Base-by-base conservation (phyloP, 2,888 invertebrate species). In the Ornithoptera priamus region DNA sequence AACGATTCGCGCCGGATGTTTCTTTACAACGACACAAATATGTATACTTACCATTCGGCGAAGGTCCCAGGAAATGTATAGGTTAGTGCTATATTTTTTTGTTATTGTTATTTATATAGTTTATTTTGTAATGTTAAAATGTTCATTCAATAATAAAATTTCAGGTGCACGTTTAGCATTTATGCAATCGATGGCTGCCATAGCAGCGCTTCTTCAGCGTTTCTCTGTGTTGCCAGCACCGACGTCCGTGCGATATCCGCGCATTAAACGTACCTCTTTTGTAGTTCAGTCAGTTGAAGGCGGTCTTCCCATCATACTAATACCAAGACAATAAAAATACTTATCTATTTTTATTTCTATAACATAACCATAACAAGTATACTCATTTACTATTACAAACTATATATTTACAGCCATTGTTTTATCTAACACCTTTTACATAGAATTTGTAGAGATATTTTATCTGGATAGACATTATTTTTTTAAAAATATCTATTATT, bases 171-270 rank as follows among this genome's bases (percentile, higher is more conserved):
- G 79, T 3, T 69, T 80, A 3, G 79, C 76, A 0, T 67, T 71
- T 50, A 79, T 80, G 80, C 80, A 80, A 70, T 80, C 81, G 0
- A 59, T 80, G 50, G 77, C 80, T 1, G 81, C 79, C 1, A 68
- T 81, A 18, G 79, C 81, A 6, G 79, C 79, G 0, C 46, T 81
- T 4, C 69, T 81, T 15, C 72, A 74, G n/a, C 67, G 71, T 7
- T 80, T 76, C 70, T 71, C 76, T 4, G 78, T 81, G 53, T 72
- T 71, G 36, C 71, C 72, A 1, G 68, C 68, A 18, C 57, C 67
- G 1, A 58, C 61, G 6, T 67, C 72, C 17, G 20, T 61, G 12
- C 36, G 60, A 18, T 6, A 15, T 10, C 60, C 60, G 20, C 58
- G 30, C n/a, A 22, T 61, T 22, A 50, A 67, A 50, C 67, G 50